Base-by-base conservation (phyloP, 2,113 vertebrate species). In the Arothron firmamentum region DNA sequence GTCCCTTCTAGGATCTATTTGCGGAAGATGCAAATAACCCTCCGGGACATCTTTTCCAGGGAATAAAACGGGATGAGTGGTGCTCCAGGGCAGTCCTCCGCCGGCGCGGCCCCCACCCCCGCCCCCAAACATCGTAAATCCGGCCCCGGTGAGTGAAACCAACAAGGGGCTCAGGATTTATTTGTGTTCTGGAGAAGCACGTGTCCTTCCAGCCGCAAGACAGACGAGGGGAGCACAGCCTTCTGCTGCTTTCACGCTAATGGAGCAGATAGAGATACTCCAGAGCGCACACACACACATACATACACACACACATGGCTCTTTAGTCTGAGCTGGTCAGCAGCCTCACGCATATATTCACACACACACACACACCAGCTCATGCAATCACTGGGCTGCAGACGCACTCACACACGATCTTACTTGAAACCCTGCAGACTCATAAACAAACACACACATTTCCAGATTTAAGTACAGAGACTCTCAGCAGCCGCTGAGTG, bases 401-500 rank as follows among this genome's bases (percentile, higher is more conserved):
- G 43, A 45, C 43, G 5, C 43, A 45, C 43, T 1, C 14, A 45
- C 2, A 15, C 43, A 45, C 12, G 34, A 9, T 38, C 11, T 38
- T 12, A 38, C 34, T 38, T 38, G 15, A 45, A 10, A 20, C 10
- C 19, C 9, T 20, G 38, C 42, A 68, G n/a, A 62, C 62, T 63
- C 69, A 51, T 20, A n/a, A 11, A 59, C 68, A 47, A 19, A 21
- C 19, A 60, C 51, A 60, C 51, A 12, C 51, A 49, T 42, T 28
- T 38, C 10, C 34, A 11, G 34, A 38, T 11, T 38, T 38, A 38
- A 38, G 9, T 14, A 48, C 64, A 70, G 60, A 82, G 69, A 62
- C 50, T 53, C 61, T 45, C 43, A 66, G 69, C 43, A 66, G 69
- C 60, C 65, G 56, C 17, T 50, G 53, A 47, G 52, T 62, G 45